phyloP scores from a whole-genome alignment of 1,140 invertebrate genomes.

The Octopus sinensis region DNA sequence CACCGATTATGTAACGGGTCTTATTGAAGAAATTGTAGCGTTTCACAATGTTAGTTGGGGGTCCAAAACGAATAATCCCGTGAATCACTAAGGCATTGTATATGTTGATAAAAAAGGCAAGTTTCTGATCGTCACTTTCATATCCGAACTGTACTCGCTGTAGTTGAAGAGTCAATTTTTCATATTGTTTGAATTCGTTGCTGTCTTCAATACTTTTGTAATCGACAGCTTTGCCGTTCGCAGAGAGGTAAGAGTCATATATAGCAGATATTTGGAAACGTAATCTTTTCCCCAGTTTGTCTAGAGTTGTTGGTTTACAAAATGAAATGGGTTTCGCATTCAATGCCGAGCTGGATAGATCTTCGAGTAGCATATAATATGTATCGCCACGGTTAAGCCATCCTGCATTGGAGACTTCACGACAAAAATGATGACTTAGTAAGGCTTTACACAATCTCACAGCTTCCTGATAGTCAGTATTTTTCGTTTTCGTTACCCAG shows the following conservation, averaged over 20 bases:
- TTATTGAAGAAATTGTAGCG: slow-evolving; percentile 60
- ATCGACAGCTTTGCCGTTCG: slow-evolving; percentile 53
- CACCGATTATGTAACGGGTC: slow-evolving; percentile 57
- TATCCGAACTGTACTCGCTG: slow-evolving; percentile 46
- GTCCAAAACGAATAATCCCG: slow-evolving; percentile 53
- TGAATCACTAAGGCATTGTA: slow-evolving; percentile 60
- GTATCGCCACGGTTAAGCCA: slow-evolving; percentile 38
- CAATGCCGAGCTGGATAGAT: slow-evolving; percentile 50
- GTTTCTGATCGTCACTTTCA: slow-evolving; percentile 49
- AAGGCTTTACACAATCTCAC: slow-evolving; percentile 53
- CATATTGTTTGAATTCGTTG: slow-evolving; percentile 45
- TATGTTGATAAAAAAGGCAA: slow-evolving; percentile 60
- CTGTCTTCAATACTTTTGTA: slow-evolving; percentile 48
- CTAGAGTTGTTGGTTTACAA: slow-evolving; percentile 45
- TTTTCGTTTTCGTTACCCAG: slow-evolving; percentile 54
- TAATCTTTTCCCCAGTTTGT: slow-evolving; percentile 52
- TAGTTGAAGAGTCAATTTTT: slow-evolving; percentile 40
- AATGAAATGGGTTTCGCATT: slow-evolving; percentile 43
- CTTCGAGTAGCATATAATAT: slow-evolving; percentile 53
- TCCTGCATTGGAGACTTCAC: slow-evolving; percentile 38
- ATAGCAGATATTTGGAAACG: slow-evolving; percentile 53
- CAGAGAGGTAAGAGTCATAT: slow-evolving; percentile 50
- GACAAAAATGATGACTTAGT: slow-evolving; percentile 53
- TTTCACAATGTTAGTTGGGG: slow-evolving; percentile 56
- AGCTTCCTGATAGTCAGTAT: slow-evolving; percentile 43